A percentile compares a stretch with the other conserved stretches of the same genome.
phyloP scores from a whole-genome alignment of 2,797 vertebrate genomes.

The Hippopotamyrus pictus region DNA sequence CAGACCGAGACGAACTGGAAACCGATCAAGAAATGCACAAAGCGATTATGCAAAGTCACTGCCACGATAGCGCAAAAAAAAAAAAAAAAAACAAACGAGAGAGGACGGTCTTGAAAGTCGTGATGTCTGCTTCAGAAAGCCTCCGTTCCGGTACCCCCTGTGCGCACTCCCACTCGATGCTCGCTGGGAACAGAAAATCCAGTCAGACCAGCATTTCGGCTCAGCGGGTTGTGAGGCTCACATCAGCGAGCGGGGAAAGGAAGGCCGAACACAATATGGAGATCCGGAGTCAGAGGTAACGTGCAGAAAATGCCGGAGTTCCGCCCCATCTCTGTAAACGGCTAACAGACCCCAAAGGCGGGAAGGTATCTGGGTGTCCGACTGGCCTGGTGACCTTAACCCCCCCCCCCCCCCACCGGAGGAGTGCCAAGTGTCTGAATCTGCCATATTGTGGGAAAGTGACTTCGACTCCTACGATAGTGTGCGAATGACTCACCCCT shows the following conservation, averaged over 20 bases:
- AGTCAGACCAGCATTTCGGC: neutral
- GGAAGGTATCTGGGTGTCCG: neutral
- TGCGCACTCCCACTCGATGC: neutral
- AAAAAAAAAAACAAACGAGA: neutral
- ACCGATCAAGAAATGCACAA: neutral
- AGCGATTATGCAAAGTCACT: neutral
- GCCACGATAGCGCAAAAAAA: neutral
- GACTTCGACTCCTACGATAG: neutral
- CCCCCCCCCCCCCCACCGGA: too few relatives aligned
- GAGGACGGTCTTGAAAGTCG: neutral
- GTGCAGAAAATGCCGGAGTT: neutral
- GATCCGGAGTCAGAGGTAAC: neutral
- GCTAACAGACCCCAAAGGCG: neutral
- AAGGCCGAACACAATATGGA: neutral
- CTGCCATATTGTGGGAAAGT: neutral
- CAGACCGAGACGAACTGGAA: neutral
- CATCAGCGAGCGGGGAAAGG: neutral
- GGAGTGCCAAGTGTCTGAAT: neutral
- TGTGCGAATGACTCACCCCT: neutral
- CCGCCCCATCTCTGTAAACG: neutral
- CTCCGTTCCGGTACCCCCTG: neutral
- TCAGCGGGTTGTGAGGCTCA: slow-evolving; percentile 5
- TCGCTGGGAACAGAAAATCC: slow-evolving; percentile 14
- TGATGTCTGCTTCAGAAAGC: neutral
- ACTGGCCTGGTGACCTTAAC: neutral